phyloP scores from a whole-genome alignment of 2,797 vertebrate species.

The Margarornis squamiger region DNA sequence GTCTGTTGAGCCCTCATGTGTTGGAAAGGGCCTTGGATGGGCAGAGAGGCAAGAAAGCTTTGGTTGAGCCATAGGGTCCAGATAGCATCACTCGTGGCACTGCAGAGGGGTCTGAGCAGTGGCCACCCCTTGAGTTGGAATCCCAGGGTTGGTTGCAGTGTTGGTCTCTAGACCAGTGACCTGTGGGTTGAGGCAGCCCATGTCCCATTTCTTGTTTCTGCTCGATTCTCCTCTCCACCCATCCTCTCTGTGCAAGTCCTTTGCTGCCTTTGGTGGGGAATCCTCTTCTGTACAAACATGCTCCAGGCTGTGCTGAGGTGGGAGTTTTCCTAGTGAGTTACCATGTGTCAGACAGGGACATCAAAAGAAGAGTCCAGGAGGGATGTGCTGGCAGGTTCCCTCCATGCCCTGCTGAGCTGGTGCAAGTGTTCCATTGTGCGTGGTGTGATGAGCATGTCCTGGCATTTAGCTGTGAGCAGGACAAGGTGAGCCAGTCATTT shows the following conservation, averaged over 20 bases:
- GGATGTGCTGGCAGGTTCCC: not conserved
- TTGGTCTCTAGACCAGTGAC: not conserved
- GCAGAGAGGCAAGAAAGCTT: not conserved
- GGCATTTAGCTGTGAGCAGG: not conserved
- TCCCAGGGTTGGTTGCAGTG: not conserved
- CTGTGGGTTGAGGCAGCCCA: not conserved
- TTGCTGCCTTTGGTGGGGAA: not conserved
- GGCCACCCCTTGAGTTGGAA: no score
- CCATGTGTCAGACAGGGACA: not conserved
- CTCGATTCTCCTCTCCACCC: not conserved
- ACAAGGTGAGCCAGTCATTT: not conserved
- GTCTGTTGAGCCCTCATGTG: accelerated
- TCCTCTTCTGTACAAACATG: not conserved
- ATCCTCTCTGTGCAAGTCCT: not conserved
- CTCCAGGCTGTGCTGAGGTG: not conserved
- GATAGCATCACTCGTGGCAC: accelerated
- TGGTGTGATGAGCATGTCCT: not conserved
- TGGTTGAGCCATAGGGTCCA: accelerated
- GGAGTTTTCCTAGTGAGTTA: not conserved
- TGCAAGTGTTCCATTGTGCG: not conserved
- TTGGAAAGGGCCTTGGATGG: not conserved
- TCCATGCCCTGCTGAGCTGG: not conserved
- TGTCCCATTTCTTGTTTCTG: not conserved
- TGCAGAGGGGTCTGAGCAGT: not conserved
- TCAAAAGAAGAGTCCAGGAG: not conserved